Percentiles rank a stretch among this genome's conserved stretches.
phyloP scores from a whole-genome alignment of 2,113 vertebrate species.

The Chaenocephalus aceratus region DNA sequence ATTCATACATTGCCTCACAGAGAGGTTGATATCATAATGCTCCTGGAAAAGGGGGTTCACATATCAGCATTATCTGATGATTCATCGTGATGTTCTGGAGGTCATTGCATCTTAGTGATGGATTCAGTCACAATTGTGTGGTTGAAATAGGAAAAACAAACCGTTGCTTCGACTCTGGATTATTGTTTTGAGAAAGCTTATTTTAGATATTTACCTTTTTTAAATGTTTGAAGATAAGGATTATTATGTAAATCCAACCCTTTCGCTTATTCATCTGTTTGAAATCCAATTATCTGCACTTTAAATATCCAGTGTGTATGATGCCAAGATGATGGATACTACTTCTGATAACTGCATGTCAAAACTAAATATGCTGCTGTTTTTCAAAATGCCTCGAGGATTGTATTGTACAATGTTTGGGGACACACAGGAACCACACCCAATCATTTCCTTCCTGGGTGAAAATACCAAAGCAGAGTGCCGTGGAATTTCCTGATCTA shows the following conservation, averaged over 20 bases:
- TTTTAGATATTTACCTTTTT: background rate
- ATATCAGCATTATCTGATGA: conserved; percentile 41
- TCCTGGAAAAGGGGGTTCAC: conserved; percentile 48
- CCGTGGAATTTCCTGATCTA: background rate
- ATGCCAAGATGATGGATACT: background rate
- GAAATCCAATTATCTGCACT: background rate
- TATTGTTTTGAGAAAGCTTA: background rate
- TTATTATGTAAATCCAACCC: background rate
- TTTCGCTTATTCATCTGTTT: background rate
- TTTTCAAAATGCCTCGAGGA: background rate
- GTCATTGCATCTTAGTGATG: background rate
- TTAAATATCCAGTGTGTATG: background rate
- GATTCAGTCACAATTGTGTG: background rate
- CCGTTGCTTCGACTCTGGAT: background rate
- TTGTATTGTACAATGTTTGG: background rate
- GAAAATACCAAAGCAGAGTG: conserved; percentile 20
- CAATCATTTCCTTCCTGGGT: background rate
- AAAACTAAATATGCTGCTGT: background rate
- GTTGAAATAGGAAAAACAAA: background rate
- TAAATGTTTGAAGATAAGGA: too few relatives aligned
- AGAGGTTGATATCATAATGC: conserved; percentile 62
- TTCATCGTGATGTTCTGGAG: conserved; percentile 43
- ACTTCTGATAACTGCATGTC: background rate
- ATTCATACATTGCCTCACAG: conserved; percentile 36
- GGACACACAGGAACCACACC: background rate